phyloP scores from a whole-genome alignment of 2,113 vertebrate species.

The Carassius carassius region DNA sequence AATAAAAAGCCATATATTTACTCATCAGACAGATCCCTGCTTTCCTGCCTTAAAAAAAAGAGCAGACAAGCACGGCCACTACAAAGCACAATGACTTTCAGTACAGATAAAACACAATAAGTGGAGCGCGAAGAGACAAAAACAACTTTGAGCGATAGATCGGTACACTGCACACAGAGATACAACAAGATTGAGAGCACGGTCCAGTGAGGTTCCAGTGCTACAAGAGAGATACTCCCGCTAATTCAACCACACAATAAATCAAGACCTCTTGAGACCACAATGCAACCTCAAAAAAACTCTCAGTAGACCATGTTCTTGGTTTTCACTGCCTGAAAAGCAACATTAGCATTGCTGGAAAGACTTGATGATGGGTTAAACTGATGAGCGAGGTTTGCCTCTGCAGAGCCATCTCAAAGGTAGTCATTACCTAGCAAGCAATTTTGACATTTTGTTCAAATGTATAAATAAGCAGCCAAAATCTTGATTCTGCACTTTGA shows the following conservation, averaged over 20 bases:
- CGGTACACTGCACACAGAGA: conserved; percentile 34
- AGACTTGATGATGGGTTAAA: background rate
- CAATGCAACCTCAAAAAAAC: background rate
- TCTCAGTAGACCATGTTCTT: background rate
- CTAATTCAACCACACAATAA: conserved; percentile 40
- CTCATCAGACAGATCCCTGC: background rate
- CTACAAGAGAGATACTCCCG: conserved; percentile 35
- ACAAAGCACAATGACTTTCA: conserved; percentile 21
- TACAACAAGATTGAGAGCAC: conserved; percentile 31
- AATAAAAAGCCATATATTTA: background rate
- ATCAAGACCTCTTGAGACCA: conserved; percentile 6
- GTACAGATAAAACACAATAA: conserved; percentile 8
- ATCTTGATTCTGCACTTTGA: conserved; percentile 34
- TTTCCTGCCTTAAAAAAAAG: conserved; percentile 10
- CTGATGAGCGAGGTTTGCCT: conserved; percentile 21
- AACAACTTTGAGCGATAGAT: conserved; percentile 29
- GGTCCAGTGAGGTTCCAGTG: conserved; percentile 18
- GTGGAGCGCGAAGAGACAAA: background rate
- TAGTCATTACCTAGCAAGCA: conserved; percentile 5
- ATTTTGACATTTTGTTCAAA: conserved; percentile 32
- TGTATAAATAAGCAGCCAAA: conserved; percentile 16
- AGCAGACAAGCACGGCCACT: background rate
- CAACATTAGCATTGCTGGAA: conserved; percentile 33
- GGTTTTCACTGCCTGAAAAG: background rate
- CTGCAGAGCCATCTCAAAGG: background rate